Conservation (phyloP, 2,888 invertebrate genomes). For the Oasisia sp. region DNA sequence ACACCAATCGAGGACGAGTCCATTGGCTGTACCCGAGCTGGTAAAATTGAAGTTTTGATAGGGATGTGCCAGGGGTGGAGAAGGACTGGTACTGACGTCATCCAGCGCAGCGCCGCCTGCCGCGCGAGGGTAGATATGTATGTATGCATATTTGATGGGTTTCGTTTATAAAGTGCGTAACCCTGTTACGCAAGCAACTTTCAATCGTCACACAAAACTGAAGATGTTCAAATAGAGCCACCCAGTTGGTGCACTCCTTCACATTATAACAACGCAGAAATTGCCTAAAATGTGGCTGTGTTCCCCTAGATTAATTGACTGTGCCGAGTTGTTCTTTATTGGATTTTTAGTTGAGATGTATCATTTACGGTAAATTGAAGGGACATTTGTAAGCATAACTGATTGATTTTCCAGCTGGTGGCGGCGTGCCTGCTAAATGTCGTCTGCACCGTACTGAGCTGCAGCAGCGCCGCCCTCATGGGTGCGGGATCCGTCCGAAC, state of each 20-base stretch:
- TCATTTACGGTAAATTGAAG: neutral
- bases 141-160: no score
- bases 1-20: no score
- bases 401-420: neutral
- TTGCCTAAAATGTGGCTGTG: neutral
- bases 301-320: neutral
- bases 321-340: neutral
- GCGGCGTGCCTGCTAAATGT: neutral
- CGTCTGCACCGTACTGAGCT: constrained; percentile 17
- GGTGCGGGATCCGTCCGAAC: neutral
- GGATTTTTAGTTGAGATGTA: neutral
- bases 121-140: no score
- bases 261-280: neutral
- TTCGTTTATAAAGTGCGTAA: no score
- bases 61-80: no score
- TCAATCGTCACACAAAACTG: neutral
- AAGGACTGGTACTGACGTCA: no score
- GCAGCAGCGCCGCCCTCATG: neutral
- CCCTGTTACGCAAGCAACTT: neutral
- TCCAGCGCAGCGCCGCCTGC: no score
- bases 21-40: no score
- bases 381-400: neutral
- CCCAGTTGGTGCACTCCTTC: neutral
- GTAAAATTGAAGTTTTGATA: no score
- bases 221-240: no score